Evolutionary conservation across 2,113 vertebrate species (phyloP).

Genomic region (Benitochromis conjunctus): DNA sequence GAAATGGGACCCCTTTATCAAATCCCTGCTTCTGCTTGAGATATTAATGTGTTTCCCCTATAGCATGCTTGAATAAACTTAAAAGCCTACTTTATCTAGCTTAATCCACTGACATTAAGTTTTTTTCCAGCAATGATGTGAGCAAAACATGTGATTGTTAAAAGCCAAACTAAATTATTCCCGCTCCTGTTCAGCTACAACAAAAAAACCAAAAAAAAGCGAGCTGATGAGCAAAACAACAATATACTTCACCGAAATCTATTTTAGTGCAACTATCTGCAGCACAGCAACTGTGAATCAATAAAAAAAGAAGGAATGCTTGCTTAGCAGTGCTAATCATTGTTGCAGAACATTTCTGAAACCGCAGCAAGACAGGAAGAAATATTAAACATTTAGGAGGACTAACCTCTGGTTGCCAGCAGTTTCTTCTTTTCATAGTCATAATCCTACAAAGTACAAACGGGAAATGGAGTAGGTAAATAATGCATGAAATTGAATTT

Average conservation of each 20-base stretch:
- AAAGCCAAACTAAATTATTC: neutral
- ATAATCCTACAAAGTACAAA: conserved; percentile 66
- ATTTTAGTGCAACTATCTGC: neutral
- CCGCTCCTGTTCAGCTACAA: neutral
- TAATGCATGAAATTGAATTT: conserved; percentile 51
- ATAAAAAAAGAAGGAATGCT: neutral
- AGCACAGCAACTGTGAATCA: neutral
- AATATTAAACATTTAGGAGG: conserved; percentile 24
- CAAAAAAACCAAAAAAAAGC: neutral
- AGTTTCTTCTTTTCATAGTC: conserved; percentile 80
- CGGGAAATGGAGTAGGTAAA: conserved; percentile 37
- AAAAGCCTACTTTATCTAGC: neutral
- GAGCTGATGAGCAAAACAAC: neutral
- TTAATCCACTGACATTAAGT: neutral
- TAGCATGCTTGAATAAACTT: conserved; percentile 14
- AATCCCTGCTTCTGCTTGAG: conserved; percentile 19
- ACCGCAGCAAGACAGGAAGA: neutral
- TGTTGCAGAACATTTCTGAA: neutral
- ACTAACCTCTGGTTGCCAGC: conserved; percentile 74
- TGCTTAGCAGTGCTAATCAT: neutral
- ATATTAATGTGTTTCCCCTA: conserved; percentile 29
- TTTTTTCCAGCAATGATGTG: neutral
- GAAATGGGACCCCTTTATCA: conserved; percentile 40
- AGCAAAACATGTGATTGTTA: neutral
- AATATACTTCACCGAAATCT: neutral